Evolutionary conservation across 2,113 vertebrate genomes (phyloP).

Genomic region (Odontophorus gujanensis): DNA sequence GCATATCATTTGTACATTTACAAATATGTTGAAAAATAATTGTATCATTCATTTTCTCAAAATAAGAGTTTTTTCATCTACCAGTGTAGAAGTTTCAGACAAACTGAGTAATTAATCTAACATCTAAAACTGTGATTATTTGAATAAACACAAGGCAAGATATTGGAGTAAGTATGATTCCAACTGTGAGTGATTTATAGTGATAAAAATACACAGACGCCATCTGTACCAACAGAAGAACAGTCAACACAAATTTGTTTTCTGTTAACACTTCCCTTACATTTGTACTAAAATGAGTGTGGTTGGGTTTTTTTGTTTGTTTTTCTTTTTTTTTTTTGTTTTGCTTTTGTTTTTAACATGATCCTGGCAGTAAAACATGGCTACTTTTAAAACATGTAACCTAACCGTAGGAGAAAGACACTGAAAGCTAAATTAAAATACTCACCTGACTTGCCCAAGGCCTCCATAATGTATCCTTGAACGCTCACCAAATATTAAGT

Average conservation of each 20-base stretch:
- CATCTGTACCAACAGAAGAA: constrained; percentile 72
- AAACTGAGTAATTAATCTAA: constrained; percentile 44
- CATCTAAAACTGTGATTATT: constrained; percentile 58
- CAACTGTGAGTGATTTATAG: constrained; percentile 63
- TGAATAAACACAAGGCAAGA: constrained; percentile 64
- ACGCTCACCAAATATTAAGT: neutral
- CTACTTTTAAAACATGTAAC: constrained; percentile 24
- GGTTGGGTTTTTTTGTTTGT: too few relatives aligned
- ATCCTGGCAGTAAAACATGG: constrained; percentile 37
- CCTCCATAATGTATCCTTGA: neutral
- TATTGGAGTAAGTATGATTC: constrained; percentile 53
- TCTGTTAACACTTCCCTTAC: constrained; percentile 45
- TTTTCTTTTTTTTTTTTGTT: too few relatives aligned
- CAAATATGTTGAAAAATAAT: constrained; percentile 35
- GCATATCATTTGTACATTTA: constrained; percentile 5
- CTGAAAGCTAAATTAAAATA: constrained; percentile 23
- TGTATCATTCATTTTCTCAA: constrained; percentile 57
- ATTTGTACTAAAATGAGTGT: constrained; percentile 14
- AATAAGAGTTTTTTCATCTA: constrained; percentile 61
- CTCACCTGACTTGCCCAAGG: neutral
- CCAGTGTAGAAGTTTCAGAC: constrained; percentile 54
- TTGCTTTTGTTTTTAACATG: neutral
- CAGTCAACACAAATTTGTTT: constrained; percentile 44
- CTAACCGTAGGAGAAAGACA: neutral
- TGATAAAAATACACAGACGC: constrained; percentile 75